Percentiles rank a stretch among this genome's conserved stretches.
Conservation (phyloP, 1,140 invertebrate species). For the Sycophaga agraensis region DNA sequence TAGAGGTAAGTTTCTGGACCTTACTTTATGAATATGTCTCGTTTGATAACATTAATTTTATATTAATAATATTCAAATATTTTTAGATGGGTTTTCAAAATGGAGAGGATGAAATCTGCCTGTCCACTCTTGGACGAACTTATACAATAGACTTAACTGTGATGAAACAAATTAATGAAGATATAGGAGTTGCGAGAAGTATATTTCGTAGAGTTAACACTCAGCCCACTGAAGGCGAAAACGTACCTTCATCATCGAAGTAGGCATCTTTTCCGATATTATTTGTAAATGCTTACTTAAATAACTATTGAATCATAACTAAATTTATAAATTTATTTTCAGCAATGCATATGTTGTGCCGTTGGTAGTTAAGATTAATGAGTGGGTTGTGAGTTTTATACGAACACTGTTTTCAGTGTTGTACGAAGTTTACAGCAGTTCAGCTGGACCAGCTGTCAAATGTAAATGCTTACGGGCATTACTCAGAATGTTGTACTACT, state of each 20-base stretch:
- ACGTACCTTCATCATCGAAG: conserved; percentile 52
- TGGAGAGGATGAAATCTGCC: conserved; percentile 91
- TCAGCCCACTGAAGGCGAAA: conserved; percentile 52
- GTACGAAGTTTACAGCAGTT: conserved; percentile 96
- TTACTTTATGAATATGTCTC: neutral
- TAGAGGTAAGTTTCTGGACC: conserved; percentile 65
- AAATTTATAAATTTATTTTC: conserved; percentile 27
- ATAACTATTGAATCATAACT: too few relatives aligned
- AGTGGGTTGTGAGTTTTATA: conserved; percentile 70
- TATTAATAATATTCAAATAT: neutral
- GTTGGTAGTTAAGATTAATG: conserved; percentile 54
- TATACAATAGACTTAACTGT: conserved; percentile 95
- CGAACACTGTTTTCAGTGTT: conserved; percentile 87
- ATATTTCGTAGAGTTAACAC: conserved; percentile 75
- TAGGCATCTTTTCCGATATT: conserved; percentile 19
- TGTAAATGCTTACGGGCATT: conserved; percentile 95
- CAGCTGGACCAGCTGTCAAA: conserved; percentile 93
- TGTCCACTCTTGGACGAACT: conserved; percentile 86
- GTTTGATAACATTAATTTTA: neutral
- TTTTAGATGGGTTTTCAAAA: conserved; percentile 83
- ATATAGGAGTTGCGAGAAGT: conserved; percentile 88
- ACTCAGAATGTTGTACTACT: conserved; percentile 93
- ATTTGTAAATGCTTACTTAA: too few relatives aligned
- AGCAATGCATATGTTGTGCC: conserved; percentile 54
- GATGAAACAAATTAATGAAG: conserved; percentile 98